Evolutionary conservation across 2,888 invertebrate genomes (phyloP), one percentile per base, ranked within the genome.

Genomic region (Erebia ligea): DNA sequence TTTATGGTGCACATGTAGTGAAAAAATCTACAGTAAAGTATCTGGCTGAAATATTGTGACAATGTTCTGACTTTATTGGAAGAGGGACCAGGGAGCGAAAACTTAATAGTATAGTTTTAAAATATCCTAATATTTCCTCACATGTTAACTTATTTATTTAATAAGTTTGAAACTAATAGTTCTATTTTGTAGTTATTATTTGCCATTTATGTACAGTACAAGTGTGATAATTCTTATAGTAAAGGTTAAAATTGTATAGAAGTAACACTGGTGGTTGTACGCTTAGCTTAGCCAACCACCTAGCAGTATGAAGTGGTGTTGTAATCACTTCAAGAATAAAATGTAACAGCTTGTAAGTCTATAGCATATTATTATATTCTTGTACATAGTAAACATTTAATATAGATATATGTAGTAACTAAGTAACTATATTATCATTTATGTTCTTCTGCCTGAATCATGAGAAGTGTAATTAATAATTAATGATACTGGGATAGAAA

Each of bases 131-230:
- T 54, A 65, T 48, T 56, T 74, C 76, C 76, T 68, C 57, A 73
- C 62, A 68, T 59, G 69, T 67, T 70, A 73, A 75, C 59, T 75
- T 76, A 73, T 73, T 75, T 52, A 59, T 57, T 68, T 73, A 72
- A 52, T 75, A 70, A 68, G 63, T 68, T 65, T 69, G 72, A 62
- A 71, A 70, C 73, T 77, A 73, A 69, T 75, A 56, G 69, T 67
- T 65, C 59, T 66, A 61, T 61, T 69, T 75, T 72, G 70, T 77
- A 67, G 72, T 72, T 73, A 72, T 74, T 83, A 80, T 86, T 88
- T 89, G 89, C 90, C 90, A 90, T 90, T 83, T 86, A 83, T 88
- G 85, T 89, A 87, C 86, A 88, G 87, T 90, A 89, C 87, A 89
- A 89, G 88, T 87, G 88, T 89, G 88, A 88, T 89, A 88, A 85